Evolutionary conservation across 2,888 invertebrate genomes (phyloP).

Genomic region (Endotricha flammealis): DNA sequence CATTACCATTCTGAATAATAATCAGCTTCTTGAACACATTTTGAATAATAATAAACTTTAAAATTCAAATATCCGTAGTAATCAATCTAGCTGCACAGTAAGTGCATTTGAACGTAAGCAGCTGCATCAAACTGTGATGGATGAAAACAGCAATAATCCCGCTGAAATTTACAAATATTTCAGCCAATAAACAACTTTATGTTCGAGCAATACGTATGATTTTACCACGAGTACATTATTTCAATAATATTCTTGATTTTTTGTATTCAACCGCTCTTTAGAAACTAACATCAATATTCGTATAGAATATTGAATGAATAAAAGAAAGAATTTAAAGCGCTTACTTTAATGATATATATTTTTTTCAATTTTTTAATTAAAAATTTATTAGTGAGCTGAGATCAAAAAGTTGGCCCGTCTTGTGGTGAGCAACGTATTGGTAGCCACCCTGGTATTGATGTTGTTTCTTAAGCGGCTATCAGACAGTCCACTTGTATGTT

Average conservation of each 20-base stretch:
- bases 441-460: too few species aligned
- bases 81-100: constrained; percentile 17
- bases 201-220: not conserved
- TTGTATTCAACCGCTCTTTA: constrained; percentile 5
- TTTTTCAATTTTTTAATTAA: too few species aligned
- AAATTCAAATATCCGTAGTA: constrained; percentile 1
- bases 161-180: constrained; percentile 3
- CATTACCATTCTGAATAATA: too few species aligned
- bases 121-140: constrained; percentile 21
- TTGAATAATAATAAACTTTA: too few species aligned
- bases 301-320: not conserved
- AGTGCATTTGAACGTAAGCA: constrained; percentile 22
- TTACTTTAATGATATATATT: too few species aligned
- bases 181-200: constrained; percentile 5
- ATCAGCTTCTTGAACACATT: too few species aligned
- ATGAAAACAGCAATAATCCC: constrained; percentile 13
- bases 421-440: too few species aligned
- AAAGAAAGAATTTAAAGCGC: too few species aligned
- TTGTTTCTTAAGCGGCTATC: too few species aligned
- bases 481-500: too few species aligned
- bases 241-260: constrained; percentile 6
- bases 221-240: not conserved
- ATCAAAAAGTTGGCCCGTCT: too few species aligned
- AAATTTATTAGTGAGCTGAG: too few species aligned
- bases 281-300: constrained; percentile 7